A percentile compares a stretch with the other conserved stretches of the same genome.
phyloP scores from a whole-genome alignment of 2,797 vertebrate genomes.

The Notolepis coatsorum region DNA sequence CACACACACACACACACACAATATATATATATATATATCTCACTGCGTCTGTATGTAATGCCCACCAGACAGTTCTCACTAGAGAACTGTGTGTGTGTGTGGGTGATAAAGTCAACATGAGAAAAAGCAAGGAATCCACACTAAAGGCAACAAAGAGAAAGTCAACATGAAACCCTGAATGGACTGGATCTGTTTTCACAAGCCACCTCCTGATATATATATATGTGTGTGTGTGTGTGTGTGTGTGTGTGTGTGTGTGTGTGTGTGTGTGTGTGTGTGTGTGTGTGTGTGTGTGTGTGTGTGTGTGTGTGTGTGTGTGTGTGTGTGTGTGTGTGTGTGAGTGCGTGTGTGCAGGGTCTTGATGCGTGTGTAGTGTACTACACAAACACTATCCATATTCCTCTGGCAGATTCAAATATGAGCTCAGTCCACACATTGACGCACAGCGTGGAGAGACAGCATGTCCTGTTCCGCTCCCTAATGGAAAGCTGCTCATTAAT shows the following conservation, averaged over 20 bases:
- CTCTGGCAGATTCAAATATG: background rate
- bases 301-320: too few relatives aligned
- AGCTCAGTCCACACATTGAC: conserved; percentile 15
- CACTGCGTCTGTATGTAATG: background rate
- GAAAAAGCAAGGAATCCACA: too few relatives aligned
- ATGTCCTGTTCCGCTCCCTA: conserved; percentile 8
- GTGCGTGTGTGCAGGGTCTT: background rate
- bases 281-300: too few relatives aligned
- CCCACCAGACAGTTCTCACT: background rate
- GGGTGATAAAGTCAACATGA: conserved; percentile 5
- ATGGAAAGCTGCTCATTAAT: conserved; percentile 14
- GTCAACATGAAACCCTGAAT: conserved; percentile 6
- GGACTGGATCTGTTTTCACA: conserved; percentile 11
- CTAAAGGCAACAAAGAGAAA: too few relatives aligned
- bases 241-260: too few relatives aligned
- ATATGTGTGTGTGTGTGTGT: too few relatives aligned
- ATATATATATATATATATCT: conserved; percentile 6
- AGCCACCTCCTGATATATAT: conserved; percentile 6
- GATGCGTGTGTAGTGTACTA: too few relatives aligned
- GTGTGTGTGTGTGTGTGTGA: too few relatives aligned
- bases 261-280: too few relatives aligned
- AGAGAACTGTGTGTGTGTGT: background rate
- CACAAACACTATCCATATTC: background rate
- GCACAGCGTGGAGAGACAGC: conserved; percentile 10
- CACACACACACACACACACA: conserved; percentile 6